Evolutionary conservation across 2,113 vertebrate genomes (phyloP).

Genomic region (Malaclemys terrapin): DNA sequence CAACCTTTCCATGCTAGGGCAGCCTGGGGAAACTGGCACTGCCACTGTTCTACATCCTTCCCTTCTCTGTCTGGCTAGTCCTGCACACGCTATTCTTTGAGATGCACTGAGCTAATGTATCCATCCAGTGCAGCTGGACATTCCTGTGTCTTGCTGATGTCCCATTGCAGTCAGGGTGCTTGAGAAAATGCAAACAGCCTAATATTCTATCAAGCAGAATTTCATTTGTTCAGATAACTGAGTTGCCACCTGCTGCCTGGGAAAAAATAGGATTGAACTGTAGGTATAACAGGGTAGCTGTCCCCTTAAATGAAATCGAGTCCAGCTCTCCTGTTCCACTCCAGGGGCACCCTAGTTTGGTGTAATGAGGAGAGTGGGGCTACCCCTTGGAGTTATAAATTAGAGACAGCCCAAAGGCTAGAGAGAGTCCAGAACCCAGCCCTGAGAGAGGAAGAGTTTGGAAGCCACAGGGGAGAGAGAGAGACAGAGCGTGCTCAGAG

Average conservation of each 20-base stretch:
- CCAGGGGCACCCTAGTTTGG: too few species aligned
- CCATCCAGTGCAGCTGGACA: not conserved
- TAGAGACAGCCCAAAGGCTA: too few species aligned
- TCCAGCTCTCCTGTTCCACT: too few species aligned
- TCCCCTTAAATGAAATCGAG: too few species aligned
- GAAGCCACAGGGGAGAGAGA: too few species aligned
- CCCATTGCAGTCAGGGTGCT: not conserved
- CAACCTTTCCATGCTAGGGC: not conserved
- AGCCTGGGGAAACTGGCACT: not conserved
- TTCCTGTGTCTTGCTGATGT: not conserved
- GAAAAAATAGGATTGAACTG: not conserved
- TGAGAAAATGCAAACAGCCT: not conserved
- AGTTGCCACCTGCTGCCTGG: not conserved
- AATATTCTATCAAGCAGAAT: not conserved
- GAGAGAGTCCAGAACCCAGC: too few species aligned
- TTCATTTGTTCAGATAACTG: not conserved
- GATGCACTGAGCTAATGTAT: not conserved
- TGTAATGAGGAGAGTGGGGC: too few species aligned
- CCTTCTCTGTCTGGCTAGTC: not conserved
- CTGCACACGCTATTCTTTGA: not conserved
- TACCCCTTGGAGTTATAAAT: too few species aligned
- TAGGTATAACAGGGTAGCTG: not conserved
- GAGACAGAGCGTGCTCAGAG: too few species aligned
- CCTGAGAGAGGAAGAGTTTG: too few species aligned
- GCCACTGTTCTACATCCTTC: not conserved